Percentiles rank a stretch among this genome's conserved stretches.
Conservation (phyloP, 2,113 vertebrate species). For the Aspidoscelis tigris region DNA sequence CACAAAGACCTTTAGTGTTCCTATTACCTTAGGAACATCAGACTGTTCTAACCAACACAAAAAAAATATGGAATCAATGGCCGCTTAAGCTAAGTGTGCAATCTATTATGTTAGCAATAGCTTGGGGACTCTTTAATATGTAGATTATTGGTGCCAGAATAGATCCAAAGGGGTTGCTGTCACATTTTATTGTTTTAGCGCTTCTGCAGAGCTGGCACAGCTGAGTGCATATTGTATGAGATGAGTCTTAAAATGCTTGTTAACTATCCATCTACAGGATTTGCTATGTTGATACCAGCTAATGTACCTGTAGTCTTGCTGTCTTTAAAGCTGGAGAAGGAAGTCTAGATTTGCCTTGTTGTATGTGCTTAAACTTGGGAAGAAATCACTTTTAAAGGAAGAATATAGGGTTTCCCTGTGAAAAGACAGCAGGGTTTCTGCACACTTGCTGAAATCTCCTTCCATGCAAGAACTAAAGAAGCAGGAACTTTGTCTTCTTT, state of each 20-base stretch:
- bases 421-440: no score
- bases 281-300: background rate
- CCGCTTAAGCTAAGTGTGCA: constrained; percentile 43
- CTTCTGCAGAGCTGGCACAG: background rate
- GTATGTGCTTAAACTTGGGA: background rate
- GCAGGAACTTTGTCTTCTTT: no score
- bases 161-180: constrained; percentile 50
- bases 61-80: constrained; percentile 33
- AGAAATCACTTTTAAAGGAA: background rate
- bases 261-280: constrained; percentile 23
- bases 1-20: constrained; percentile 1
- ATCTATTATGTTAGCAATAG: constrained; percentile 34
- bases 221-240: background rate
- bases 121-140: constrained; percentile 56
- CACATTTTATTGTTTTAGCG: constrained; percentile 39
- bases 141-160: constrained; percentile 54
- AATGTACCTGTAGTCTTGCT: constrained; percentile 10
- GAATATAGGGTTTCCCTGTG: no score
- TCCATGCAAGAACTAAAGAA: no score
- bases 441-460: no score
- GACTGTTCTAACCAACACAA: constrained; percentile 21
- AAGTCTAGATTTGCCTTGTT: constrained; percentile 2
- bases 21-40: constrained; percentile 6
- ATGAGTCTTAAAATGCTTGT: constrained; percentile 35
- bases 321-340: background rate